Evolutionary conservation across 2,113 vertebrate genomes (phyloP).

Genomic region (Mustelus asterias): DNA sequence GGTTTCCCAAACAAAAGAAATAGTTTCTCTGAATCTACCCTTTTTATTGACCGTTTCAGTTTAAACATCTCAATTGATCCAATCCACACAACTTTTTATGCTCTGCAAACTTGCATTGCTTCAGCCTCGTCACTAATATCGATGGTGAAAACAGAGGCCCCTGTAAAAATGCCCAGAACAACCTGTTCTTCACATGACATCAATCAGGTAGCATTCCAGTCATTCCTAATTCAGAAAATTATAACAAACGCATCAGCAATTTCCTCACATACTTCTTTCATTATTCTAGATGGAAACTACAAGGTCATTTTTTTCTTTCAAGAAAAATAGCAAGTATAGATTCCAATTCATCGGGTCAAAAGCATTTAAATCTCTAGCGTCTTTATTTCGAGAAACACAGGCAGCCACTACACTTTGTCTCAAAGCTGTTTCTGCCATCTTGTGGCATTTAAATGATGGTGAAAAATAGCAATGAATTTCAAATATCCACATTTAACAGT

Average conservation of each 20-base stretch:
- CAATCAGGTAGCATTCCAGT: not conserved
- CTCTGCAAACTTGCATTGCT: not conserved
- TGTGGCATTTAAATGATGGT: not conserved
- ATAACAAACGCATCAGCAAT: not conserved
- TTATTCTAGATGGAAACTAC: not conserved
- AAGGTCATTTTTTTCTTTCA: not conserved
- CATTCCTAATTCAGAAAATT: not conserved
- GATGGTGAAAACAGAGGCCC: not conserved
- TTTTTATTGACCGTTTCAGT: not conserved
- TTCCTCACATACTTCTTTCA: not conserved
- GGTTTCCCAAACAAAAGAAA: not conserved
- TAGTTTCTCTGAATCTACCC: not conserved
- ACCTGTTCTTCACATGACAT: too few relatives aligned
- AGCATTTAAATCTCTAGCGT: not conserved
- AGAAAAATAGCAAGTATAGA: not conserved
- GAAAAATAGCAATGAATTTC: not conserved
- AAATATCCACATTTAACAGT: not conserved
- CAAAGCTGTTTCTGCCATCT: slow-evolving; percentile 24
- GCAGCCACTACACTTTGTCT: not conserved
- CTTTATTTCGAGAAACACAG: not conserved
- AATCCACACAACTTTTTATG: not conserved
- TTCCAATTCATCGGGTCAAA: not conserved
- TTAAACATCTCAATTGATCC: not conserved
- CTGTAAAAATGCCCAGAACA: too few relatives aligned
- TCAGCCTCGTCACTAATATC: not conserved